Evolutionary conservation across 2,888 invertebrate species (phyloP), one percentile per base, ranked within the genome.

Genomic region (Lasioglossum zephyrum): DNA sequence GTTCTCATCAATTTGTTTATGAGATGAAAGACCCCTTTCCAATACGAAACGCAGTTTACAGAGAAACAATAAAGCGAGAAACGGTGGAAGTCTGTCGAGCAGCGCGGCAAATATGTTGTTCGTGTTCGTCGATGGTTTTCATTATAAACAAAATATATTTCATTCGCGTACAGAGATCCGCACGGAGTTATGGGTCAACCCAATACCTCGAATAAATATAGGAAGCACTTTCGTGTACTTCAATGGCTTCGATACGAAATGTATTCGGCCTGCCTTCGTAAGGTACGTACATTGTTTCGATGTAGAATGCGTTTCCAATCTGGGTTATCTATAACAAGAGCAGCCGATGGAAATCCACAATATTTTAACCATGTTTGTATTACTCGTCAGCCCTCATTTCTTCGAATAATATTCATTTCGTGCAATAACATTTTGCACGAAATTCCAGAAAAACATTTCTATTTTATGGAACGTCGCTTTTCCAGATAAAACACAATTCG

Each of bases 241-340:
- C 63, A 31, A 63, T 18, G 63, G 63, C 63, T 63, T 63, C 63
- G 63, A 63, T 63, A 63, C 31, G 63, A 73, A 22, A 63, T 63
- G 31, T 18, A 31, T 63, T 31, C 63, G 13, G 26, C 16, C 6
- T 6, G 63, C 63, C 57, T 16, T 31, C 5, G 63, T 63, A 63
- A 63, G 63, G 6, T 31, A 63, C 31, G 63, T 31, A 63, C 16
- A 63, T 63, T 63, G 63, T 63, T 63, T 63, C 63, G 6, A 63
- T 36, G 36, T 63, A 31, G 31, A 63, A 26, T 63, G 31, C 63
- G 31, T 16, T 63, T 6, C 63, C 63, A 63, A 63, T 63, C 63
- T 16, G 31, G 31, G 31, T 63, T 63, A 63, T 63, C 63, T 63
- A 18, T 18, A 31, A 63, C 31, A 18, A 63, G 31, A 31, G 18